phyloP scores from a whole-genome alignment of 2,888 invertebrate species.

The Mythimna vitellina region DNA sequence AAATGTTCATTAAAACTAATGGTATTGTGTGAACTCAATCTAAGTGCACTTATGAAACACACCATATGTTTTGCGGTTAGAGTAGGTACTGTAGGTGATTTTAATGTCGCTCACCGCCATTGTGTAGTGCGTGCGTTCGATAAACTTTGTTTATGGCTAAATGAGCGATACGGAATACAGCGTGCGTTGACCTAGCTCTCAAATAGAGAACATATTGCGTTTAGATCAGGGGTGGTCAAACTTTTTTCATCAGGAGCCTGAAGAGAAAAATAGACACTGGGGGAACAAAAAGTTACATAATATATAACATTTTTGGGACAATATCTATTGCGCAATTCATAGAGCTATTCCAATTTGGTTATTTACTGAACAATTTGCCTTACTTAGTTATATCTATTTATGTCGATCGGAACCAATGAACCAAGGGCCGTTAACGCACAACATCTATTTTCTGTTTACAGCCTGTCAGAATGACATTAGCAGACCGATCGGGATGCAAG shows the following conservation, averaged over 20 bases:
- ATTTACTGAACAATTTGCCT: background rate
- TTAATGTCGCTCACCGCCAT: conserved; percentile 83
- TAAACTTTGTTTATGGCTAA: conserved; percentile 89
- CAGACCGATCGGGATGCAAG: background rate
- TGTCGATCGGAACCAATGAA: background rate
- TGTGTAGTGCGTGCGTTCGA: conserved; percentile 84
- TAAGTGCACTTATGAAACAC: conserved; percentile 68
- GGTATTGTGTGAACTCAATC: conserved; percentile 41
- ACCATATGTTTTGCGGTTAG: conserved; percentile 68
- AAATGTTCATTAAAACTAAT: conserved; percentile 1
- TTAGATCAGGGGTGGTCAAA: conserved; percentile 65
- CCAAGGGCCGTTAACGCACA: background rate
- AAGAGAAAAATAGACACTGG: too few species aligned
- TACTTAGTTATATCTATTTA: too few species aligned
- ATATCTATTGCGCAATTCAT: background rate
- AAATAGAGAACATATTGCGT: conserved; percentile 75
- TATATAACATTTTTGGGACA: background rate
- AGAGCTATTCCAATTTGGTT: background rate
- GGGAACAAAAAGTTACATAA: background rate
- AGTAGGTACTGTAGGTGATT: conserved; percentile 74
- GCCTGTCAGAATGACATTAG: background rate
- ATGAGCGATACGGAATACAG: conserved; percentile 81
- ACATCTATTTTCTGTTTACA: too few species aligned
- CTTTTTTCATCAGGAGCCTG: background rate
- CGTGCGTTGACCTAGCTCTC: conserved; percentile 82